These are phyloP conservation scores for Drosophila oshimai DNA, from an alignment of 1,140 invertebrate genomes.

Conservation along the genomic window DNA sequence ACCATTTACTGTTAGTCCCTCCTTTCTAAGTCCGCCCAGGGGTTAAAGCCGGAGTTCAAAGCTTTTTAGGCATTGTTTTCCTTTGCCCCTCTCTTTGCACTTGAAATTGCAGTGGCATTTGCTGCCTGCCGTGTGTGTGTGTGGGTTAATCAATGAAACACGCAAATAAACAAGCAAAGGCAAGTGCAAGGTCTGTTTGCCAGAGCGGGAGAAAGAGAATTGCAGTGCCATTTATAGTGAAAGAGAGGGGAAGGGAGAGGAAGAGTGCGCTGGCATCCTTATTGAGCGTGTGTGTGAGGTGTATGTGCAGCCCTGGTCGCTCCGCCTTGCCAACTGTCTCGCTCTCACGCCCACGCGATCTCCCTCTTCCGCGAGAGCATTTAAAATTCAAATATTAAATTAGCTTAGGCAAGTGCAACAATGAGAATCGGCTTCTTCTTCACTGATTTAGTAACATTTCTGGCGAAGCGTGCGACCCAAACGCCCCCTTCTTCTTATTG, in stretches of 20 bases:
- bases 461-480: slow-evolving; percentile 66
- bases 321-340: slow-evolving; percentile 3
- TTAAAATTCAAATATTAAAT: slow-evolving; percentile 56
- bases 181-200: slow-evolving; percentile 72
- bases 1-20: background rate
- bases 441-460: slow-evolving; percentile 52
- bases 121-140: slow-evolving; percentile 9
- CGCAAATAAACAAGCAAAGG: slow-evolving; percentile 44
- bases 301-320: slow-evolving; percentile 32
- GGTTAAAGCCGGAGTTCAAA: slow-evolving; percentile 17
- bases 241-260: background rate
- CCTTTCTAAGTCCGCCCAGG: background rate
- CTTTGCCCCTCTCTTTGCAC: slow-evolving; percentile 11
- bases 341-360: slow-evolving; percentile 34
- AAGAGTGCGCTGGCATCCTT: slow-evolving; percentile 36
- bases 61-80: slow-evolving; percentile 29
- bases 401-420: slow-evolving; percentile 14
- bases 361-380: slow-evolving; percentile 5
- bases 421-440: slow-evolving; percentile 16
- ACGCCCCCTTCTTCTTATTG: slow-evolving; percentile 59
- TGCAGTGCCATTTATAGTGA: background rate
- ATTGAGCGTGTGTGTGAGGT: background rate
- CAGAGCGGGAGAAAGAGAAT: slow-evolving; percentile 21
- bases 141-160: slow-evolving; percentile 56
- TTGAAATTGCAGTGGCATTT: slow-evolving; percentile 23